Evolutionary conservation across 2,113 vertebrate species (phyloP).

Genomic region (Jaculus jaculus): DNA sequence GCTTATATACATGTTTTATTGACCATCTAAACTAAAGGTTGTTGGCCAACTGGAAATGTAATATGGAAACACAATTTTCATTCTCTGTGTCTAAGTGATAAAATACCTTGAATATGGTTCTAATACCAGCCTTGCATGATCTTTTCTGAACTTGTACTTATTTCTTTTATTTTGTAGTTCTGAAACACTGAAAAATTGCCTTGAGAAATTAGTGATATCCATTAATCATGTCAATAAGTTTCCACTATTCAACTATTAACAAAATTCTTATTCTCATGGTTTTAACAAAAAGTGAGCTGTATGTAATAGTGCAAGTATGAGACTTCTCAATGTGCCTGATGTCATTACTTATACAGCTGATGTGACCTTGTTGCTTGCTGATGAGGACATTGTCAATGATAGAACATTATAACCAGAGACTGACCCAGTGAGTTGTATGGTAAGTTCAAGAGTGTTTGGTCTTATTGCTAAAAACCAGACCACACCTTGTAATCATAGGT

Average conservation of each 20-base stretch:
- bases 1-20: not conserved
- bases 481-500: not conserved
- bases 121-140: not conserved
- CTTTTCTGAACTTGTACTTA: not conserved
- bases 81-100: not conserved
- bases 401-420: not conserved
- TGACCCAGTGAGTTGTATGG: not conserved
- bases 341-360: not conserved
- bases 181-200: not conserved
- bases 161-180: conserved; percentile 18
- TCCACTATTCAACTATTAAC: not conserved
- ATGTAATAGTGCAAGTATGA: not conserved
- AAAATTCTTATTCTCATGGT: not conserved
- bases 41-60: conserved; percentile 12
- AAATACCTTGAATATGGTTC: conserved; percentile 1
- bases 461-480: not conserved
- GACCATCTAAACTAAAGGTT: not conserved
- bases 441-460: not conserved
- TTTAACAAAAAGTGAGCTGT: not conserved
- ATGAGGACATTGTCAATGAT: not conserved
- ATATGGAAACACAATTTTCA: not conserved
- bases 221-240: not conserved
- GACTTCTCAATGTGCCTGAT: not conserved
- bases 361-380: not conserved
- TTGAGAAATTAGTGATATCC: not conserved